Evolutionary conservation across 2,113 vertebrate species (phyloP), one percentile per base, ranked within the genome.

Genomic region (Lonchura striata): DNA sequence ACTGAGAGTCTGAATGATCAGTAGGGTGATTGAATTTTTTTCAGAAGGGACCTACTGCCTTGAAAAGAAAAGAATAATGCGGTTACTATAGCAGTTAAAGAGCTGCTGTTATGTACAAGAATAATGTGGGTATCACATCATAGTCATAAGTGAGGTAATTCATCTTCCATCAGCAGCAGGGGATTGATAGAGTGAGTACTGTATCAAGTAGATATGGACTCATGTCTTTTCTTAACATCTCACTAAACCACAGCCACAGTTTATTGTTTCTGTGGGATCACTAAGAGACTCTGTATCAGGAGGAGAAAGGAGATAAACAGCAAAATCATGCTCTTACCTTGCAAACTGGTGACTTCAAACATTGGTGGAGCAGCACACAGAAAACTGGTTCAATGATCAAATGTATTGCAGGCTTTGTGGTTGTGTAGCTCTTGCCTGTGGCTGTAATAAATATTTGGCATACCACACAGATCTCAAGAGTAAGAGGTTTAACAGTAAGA

Each of bases 401-500:
- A 42, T 33, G 28, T n/a, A 1, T 25, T 53, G 41, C 23, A 42
- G 74, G 49, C 22, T n/a, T 61, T 2, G 0, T 68, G n/a, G 22
- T 8, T 77, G 50, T 54, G 27, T 37, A 30, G 82, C 47, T 31
- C 64, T 80, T 33, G 66, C 54, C 59, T 49, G 49, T 69, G 66
- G 54, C 63, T 89, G 22, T 50, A 35, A 88, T 35, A 35, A 90
- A 88, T 94, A 35, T 76, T 74, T 82, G 41, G 23, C 88, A 77
- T 92, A 37, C 72, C 42, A 1, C 22, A 13, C 19, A 25, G 75
- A 39, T 83, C 68, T 86, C 0, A 0, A 82, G 92, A 93, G 50
- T 35, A 93, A 82, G 92, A 92, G 49, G n/a, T n/a, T 88, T 65
- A 64, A 39, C 57, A 54, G 81, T 33, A 94, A 86, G 94, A 90